Conservation (phyloP, 2,888 invertebrate genomes). For the Tryphoninae sp. region DNA sequence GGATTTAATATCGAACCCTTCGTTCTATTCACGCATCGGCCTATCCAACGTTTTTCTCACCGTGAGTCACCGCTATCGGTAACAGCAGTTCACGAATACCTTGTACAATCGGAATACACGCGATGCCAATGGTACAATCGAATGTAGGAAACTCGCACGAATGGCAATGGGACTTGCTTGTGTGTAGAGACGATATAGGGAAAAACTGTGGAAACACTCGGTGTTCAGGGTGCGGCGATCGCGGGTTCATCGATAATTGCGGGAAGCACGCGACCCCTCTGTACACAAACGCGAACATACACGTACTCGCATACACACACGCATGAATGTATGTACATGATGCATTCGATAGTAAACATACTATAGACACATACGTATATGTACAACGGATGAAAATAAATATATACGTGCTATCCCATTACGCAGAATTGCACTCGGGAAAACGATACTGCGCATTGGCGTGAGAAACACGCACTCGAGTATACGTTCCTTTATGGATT, state of each 20-base stretch:
- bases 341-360: neutral
- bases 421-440: slow-evolving; percentile 25
- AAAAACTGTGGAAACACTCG: slow-evolving; percentile 53
- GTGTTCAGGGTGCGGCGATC: slow-evolving; percentile 58
- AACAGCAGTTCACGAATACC: slow-evolving; percentile 32
- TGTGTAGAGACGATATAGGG: slow-evolving; percentile 22
- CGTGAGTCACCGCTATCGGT: slow-evolving; percentile 52
- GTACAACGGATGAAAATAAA: slow-evolving; percentile 1
- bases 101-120: slow-evolving; percentile 45
- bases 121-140: slow-evolving; percentile 53
- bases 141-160: slow-evolving; percentile 39
- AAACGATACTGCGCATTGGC: slow-evolving; percentile 32
- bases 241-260: slow-evolving; percentile 67
- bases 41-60: slow-evolving; percentile 30
- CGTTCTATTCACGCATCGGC: slow-evolving; percentile 23
- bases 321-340: neutral
- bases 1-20: slow-evolving; percentile 16
- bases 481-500: slow-evolving; percentile 21
- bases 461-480: slow-evolving; percentile 49
- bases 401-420: slow-evolving; percentile 10
- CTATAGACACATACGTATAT: neutral
- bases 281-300: neutral
- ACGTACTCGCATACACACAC: neutral
- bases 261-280: slow-evolving; percentile 61
- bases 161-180: slow-evolving; percentile 22